Base-by-base conservation (phyloP, 2,888 invertebrate species). In the Mesorhabditis belari region DNA sequence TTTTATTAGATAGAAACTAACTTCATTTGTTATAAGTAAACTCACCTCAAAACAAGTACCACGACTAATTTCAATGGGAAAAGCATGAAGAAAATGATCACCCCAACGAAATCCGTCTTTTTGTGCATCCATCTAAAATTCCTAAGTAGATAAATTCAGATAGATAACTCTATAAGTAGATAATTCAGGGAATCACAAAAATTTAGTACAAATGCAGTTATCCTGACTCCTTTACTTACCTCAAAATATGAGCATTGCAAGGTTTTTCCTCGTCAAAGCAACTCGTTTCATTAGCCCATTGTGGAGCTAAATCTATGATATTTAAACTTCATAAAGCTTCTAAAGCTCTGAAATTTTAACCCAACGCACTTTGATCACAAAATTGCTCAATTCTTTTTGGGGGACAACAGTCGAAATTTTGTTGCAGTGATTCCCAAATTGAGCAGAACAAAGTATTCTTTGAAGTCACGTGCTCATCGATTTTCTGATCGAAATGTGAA, bases 21-120 rank as follows among this genome's bases (percentile, higher is more conserved):
- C n/a, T n/a, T n/a, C n/a, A n/a, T n/a, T n/a, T 2, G 44, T 17
- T 35, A n/a, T 1, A 35, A 6, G 21, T n/a, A 52, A 17, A 2
- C 59, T 55, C 2, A 67, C 67, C 67, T 54, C 2, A 72, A 58
- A 0, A 66, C 68, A 21, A 67, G 49, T 19, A 70, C 61, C 17
- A 71, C 66, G 17, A 67, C 58, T 6, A 67, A 55, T 63, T 74
- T 74, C 6, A 73, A 56, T 6, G 73, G 73, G 4, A 66, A 63
- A 3, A 74, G 62, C 5, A 74, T 27, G 54, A 66, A 73, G 55
- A 64, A 73, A 49, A 74, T 61, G 5, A 74, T 21, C 4, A 66
- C 52, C 4, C 66, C 69, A 29, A 72, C 29, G 9, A 57, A 29
- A 19, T 73, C 71, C 3, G 65, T 59, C 28, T 60, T 27, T 3